Conservation (phyloP, 2,888 invertebrate species). For the Limnephilus rhombicus region DNA sequence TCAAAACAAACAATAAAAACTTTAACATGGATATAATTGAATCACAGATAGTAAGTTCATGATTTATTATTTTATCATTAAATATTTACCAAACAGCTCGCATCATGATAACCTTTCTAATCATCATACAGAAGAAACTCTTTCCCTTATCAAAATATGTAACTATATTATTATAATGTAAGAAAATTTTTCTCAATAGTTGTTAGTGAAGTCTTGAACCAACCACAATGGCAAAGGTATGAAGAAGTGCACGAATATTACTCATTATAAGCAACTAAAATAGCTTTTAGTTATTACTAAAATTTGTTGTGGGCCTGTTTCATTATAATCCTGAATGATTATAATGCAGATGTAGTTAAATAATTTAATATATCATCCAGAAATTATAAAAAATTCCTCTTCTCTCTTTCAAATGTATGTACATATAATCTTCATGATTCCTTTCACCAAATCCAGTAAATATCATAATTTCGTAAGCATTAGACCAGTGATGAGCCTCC, state of each 20-base stretch:
- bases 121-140: background rate
- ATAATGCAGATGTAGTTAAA: too few relatives aligned
- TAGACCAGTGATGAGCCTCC: too few relatives aligned
- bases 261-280: background rate
- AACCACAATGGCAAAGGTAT: constrained; percentile 20
- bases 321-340: too few relatives aligned
- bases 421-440: too few relatives aligned
- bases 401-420: too few relatives aligned
- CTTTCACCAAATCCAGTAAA: too few relatives aligned
- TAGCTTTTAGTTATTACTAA: too few relatives aligned
- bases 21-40: background rate
- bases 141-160: constrained; percentile 3
- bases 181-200: background rate
- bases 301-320: too few relatives aligned
- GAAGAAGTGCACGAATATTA: background rate
- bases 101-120: constrained; percentile 14
- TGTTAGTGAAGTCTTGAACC: background rate
- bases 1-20: background rate
- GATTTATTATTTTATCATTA: background rate
- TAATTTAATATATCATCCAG: too few relatives aligned
- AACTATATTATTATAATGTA: background rate
- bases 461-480: too few relatives aligned
- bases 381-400: too few relatives aligned
- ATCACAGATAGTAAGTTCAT: background rate
- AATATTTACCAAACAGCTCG: background rate